phyloP scores from a whole-genome alignment of 2,888 invertebrate species.

The Petrolisthes cinctipes region DNA sequence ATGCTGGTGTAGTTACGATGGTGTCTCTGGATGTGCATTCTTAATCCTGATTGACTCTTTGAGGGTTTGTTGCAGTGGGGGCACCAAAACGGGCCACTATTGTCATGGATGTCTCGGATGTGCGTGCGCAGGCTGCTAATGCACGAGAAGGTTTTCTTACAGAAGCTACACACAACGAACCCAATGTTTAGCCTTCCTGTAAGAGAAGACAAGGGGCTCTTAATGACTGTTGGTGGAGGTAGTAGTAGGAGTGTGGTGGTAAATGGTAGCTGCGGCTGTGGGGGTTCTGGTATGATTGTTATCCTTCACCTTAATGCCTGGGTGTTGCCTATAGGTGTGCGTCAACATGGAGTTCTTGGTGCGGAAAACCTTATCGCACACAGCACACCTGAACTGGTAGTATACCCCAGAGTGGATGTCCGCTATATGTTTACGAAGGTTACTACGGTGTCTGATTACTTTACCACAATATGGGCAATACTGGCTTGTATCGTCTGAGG shows the following conservation, averaged over 20 bases:
- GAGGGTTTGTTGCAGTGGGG: conserved; percentile 65
- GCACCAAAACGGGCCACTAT: conserved; percentile 65
- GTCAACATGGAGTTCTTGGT: conserved; percentile 64
- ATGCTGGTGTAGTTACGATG: conserved; percentile 63
- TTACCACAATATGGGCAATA: conserved; percentile 64
- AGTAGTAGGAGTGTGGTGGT: conserved; percentile 43
- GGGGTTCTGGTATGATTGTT: conserved; percentile 43
- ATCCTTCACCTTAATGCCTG: conserved; percentile 56
- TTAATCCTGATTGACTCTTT: conserved; percentile 65
- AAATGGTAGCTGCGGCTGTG: conserved; percentile 49
- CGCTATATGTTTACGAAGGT: conserved; percentile 63
- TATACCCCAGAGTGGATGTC: conserved; percentile 64
- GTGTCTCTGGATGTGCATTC: conserved; percentile 66
- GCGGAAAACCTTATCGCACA: conserved; percentile 60
- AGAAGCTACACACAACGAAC: conserved; percentile 66
- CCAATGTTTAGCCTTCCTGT: conserved; percentile 66
- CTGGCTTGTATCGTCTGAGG: conserved; percentile 55
- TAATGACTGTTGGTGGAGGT: conserved; percentile 57
- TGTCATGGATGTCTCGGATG: conserved; percentile 65
- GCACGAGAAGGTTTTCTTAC: conserved; percentile 66
- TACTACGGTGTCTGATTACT: conserved; percentile 62
- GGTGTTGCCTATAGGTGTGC: conserved; percentile 64
- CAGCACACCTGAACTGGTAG: conserved; percentile 61
- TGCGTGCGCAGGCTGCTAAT: conserved; percentile 66
- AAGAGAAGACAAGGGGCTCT: conserved; percentile 64